Conservation (phyloP, 2,888 invertebrate species). For the Mythimna vitellina region DNA sequence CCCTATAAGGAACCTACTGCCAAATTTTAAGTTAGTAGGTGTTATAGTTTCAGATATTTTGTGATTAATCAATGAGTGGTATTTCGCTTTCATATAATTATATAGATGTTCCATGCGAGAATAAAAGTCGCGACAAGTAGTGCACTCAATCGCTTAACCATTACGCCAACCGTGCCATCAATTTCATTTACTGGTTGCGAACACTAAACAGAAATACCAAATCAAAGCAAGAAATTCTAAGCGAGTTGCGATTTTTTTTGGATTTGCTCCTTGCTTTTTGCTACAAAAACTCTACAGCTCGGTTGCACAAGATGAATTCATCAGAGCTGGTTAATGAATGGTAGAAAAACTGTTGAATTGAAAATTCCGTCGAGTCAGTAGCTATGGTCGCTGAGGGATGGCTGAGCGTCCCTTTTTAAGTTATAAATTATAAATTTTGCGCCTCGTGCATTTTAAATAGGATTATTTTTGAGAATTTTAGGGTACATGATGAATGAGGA, state of each 20-base stretch:
- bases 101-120: too few species aligned
- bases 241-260: constrained; percentile 2
- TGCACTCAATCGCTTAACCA: too few species aligned
- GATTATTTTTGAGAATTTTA: constrained; percentile 39
- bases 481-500: constrained; percentile 27
- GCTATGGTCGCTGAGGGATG: constrained; percentile 35
- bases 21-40: too few species aligned
- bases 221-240: constrained; percentile 26
- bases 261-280: background rate
- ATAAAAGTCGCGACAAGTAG: too few species aligned
- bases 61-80: too few species aligned
- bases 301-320: constrained; percentile 39
- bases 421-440: constrained; percentile 49
- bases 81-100: too few species aligned
- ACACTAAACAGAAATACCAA: constrained; percentile 18
- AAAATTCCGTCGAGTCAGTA: constrained; percentile 60
- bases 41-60: too few species aligned
- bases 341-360: constrained; percentile 56
- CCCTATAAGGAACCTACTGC: too few species aligned
- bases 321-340: constrained; percentile 46
- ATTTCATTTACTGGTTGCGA: constrained; percentile 17
- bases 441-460: constrained; percentile 46
- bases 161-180: too few species aligned
- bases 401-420: constrained; percentile 30
- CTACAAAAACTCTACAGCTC: constrained; percentile 37